Evolutionary conservation across 2,888 invertebrate genomes (phyloP), one percentile per base, ranked within the genome.

Genomic region (Sipha maydis): DNA sequence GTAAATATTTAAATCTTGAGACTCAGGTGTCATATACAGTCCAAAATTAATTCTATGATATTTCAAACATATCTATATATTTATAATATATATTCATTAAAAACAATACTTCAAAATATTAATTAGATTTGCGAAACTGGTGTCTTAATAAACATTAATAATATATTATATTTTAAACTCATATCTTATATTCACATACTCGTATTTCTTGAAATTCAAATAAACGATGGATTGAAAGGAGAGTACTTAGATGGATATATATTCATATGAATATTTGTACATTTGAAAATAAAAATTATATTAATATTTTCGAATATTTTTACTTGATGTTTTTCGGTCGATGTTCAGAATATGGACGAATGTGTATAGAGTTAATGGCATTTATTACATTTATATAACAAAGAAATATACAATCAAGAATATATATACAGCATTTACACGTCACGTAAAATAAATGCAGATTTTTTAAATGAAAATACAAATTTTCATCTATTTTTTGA

Each of bases 1-100:
- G 38, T 75, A 61, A 75, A 76, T 83, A 80, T 41, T 71, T 25
- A 83, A 69, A 73, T 31, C 67, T 38, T 67, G 61, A 28, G 67
- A 69, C 67, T 7, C 9, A 28, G 28, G 2, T 38, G 38, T 21
- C 38, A 19, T 38, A 38, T 9, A 38, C 21, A 21, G 38, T 75
- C 75, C 25, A 75, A 75, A 75, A 38, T 75, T 75, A 8, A 21
- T 75, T 38, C 25, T 75, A 41, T 41, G 4, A 21, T 38, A 38
- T 25, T 21, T 2, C 9, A 34, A 3, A 11, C 3, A 11, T 11
- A 41, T 41, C 7, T 41, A 41, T 41, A 41, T 8, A 41, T 41
- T 41, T 3, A 41, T 41, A 9, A 41, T 41, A 41, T 41, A 41
- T 41, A 9, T 41, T 41, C 41, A 41, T 9, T 41, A 8, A 41